These are phyloP conservation scores for Coracias cyanogaster DNA, from an alignment of 2,797 vertebrate genomes.

Conservation along the genomic window DNA sequence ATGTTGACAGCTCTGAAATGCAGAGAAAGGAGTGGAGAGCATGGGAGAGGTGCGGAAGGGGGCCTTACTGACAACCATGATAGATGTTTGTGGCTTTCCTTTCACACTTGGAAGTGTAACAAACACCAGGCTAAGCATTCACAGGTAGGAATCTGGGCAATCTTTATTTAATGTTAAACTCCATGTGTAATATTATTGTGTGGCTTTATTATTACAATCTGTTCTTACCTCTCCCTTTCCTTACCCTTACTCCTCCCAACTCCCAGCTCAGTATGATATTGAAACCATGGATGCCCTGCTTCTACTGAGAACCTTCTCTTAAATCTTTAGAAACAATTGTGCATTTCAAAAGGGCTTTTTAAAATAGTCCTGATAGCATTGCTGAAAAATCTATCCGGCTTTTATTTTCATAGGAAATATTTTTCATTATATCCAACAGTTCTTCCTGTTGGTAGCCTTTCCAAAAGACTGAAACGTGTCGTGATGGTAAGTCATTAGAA, in stretches of 20 bases:
- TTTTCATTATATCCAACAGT: not conserved
- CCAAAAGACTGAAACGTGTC: not conserved
- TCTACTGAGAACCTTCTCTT: slow-evolving; percentile 1
- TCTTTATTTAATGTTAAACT: slow-evolving; percentile 40
- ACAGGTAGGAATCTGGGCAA: slow-evolving; percentile 49
- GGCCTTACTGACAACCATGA: slow-evolving; percentile 60
- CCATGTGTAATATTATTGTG: slow-evolving; percentile 47
- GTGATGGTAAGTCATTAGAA: not conserved
- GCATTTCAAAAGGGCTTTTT: not conserved
- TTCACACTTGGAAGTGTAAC: slow-evolving; percentile 61
- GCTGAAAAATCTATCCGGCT: not conserved
- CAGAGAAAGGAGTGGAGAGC: not conserved
- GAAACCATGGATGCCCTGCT: not conserved
- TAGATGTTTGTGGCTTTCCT: slow-evolving; percentile 64
- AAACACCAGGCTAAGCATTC: slow-evolving; percentile 51
- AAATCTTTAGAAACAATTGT: not conserved
- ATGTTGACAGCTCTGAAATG: slow-evolving; percentile 38
- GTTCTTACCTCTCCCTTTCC: slow-evolving; percentile 28
- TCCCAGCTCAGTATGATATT: not conserved
- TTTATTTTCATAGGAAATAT: not conserved
- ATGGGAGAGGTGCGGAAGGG: slow-evolving; percentile 18
- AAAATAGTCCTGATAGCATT: not conserved
- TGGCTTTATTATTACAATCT: slow-evolving; percentile 67
- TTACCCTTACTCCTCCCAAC: not conserved
- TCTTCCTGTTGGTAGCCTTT: not conserved